Base-by-base conservation (phyloP, 2,797 vertebrate genomes). In the Echeneis naucrates region DNA sequence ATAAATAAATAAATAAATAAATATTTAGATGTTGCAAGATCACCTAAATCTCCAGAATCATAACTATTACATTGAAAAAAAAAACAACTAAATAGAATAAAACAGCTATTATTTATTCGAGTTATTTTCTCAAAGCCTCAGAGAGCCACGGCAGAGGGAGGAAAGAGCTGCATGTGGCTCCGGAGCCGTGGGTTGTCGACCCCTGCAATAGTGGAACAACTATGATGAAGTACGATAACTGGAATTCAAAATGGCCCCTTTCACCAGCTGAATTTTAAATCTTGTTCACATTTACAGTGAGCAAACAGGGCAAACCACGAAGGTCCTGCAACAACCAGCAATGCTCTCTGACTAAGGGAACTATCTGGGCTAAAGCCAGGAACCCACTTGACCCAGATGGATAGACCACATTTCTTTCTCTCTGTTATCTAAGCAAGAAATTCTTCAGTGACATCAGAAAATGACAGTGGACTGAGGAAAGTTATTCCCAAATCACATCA, bases 401-500 rank as follows among this genome's bases (percentile, higher is more conserved):
- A 64, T 48, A 57, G 24, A 37, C 35, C 26, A 47, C 12, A 63
- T 65, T 58, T 54, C 9, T 32, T 40, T 71, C 14, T 47, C 50
- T 71, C 51, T 9, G 68, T 60, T 66, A 52, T 27, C 17, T 8
- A 73, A 57, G 23, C 14, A 58, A 54, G 23, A 53, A 40, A 58
- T 8, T 3, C 16, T 30, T 68, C 4, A 33, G 21, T 55, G 12
- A 16, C 37, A 16, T 48, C 17, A 60, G 52, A 19, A 58, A 42
- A 11, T 53, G 35, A 32, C 5, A 32, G 21, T 30, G 59, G 68
- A 53, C 47, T 50, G 60, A 35, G 50, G 38, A 79, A 64, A 81
- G 59, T 83, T 77, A 77, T 79, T 73, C 70, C 54, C 10, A 52
- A 60, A 52, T 80, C 78, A 72, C 75, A 59, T 74, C 33, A 45